Evolutionary conservation across 2,113 vertebrate species (phyloP).

Genomic region (Equus przewalskii): DNA sequence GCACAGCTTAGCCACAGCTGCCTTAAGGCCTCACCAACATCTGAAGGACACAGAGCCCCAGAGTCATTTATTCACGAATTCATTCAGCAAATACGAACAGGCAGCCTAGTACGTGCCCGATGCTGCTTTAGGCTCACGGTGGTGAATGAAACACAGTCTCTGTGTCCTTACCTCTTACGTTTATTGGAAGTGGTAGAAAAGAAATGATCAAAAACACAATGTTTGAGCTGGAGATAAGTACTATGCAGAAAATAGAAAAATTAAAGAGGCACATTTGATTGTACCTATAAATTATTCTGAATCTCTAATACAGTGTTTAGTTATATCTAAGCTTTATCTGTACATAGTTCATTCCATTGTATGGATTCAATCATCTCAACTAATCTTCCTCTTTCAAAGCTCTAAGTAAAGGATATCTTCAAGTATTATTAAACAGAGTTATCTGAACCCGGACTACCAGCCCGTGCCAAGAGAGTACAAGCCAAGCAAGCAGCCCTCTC

Average conservation of each 20-base stretch:
- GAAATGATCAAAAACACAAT: not conserved
- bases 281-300: not conserved
- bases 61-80: not conserved
- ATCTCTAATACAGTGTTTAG: not conserved
- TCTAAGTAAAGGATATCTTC: not conserved
- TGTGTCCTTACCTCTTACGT: not conserved
- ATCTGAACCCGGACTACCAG: not conserved
- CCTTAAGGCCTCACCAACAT: not conserved
- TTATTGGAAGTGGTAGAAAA: constrained; percentile 23
- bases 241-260: not conserved
- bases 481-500: not conserved
- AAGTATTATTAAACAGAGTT: not conserved
- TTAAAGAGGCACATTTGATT: constrained; percentile 13
- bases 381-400: constrained; percentile 19
- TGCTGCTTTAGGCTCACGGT: not conserved
- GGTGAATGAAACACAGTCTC: not conserved
- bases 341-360: not conserved
- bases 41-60: not conserved
- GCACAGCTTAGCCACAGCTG: not conserved
- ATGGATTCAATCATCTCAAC: not conserved
- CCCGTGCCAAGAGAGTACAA: not conserved
- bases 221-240: not conserved
- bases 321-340: not conserved
- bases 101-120: not conserved
- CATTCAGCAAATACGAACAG: not conserved